phyloP scores from a whole-genome alignment of 2,888 invertebrate genomes.

The Epinotia brunnichana region DNA sequence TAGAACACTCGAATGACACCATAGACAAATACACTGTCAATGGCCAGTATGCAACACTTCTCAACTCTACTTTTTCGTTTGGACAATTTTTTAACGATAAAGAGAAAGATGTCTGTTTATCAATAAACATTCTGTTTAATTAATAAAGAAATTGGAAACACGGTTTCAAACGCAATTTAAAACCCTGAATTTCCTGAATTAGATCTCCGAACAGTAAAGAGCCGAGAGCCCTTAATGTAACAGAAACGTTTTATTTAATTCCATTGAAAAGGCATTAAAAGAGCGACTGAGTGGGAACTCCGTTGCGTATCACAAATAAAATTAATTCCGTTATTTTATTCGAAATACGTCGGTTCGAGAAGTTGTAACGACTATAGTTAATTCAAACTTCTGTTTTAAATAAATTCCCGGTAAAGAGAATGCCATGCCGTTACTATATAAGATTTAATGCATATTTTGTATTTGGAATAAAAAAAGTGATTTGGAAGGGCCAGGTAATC shows the following conservation, averaged over 20 bases:
- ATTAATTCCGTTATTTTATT: slow-evolving; percentile 36
- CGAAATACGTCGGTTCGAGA: slow-evolving; percentile 6
- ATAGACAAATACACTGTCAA: too few species aligned
- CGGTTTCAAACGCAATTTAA: slow-evolving; percentile 15
- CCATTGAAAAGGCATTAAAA: slow-evolving; percentile 61
- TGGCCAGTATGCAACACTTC: too few species aligned
- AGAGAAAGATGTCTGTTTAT: too few species aligned
- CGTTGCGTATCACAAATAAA: slow-evolving; percentile 44
- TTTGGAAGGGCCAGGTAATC: too few species aligned
- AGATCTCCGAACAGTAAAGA: slow-evolving; percentile 52
- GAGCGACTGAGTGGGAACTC: slow-evolving; percentile 53
- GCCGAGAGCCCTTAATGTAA: slow-evolving; percentile 55
- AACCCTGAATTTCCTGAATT: slow-evolving; percentile 51
- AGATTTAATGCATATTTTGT: too few species aligned
- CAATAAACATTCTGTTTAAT: too few species aligned
- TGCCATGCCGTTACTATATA: not conserved
- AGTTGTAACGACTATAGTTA: not conserved
- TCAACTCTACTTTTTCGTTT: too few species aligned
- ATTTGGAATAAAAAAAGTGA: too few species aligned
- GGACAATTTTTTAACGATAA: too few species aligned
- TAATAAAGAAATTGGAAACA: too few species aligned
- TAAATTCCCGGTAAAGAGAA: not conserved
- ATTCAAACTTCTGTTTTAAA: not conserved
- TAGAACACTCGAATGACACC: too few species aligned
- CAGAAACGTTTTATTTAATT: slow-evolving; percentile 62